phyloP scores from a whole-genome alignment of 2,113 vertebrate genomes.

The Ceyx cyanopectus region DNA sequence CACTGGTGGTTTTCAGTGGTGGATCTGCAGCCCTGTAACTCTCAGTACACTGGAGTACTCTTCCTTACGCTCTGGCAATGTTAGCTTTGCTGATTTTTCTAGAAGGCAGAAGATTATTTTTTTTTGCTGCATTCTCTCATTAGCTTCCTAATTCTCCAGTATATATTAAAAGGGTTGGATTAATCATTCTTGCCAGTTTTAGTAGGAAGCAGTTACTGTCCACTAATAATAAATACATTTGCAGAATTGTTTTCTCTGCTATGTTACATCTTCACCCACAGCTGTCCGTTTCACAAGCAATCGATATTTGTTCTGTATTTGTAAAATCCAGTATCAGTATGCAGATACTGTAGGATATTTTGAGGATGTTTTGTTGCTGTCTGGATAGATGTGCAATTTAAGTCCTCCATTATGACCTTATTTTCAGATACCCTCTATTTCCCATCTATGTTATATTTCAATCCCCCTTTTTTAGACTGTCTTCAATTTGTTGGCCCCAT shows the following conservation, averaged over 20 bases:
- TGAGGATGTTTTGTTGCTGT: slow-evolving; percentile 1
- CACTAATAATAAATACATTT: slow-evolving; percentile 24
- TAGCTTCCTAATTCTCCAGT: neutral
- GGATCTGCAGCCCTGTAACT: neutral
- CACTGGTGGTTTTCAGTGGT: neutral
- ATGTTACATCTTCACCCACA: slow-evolving; percentile 19
- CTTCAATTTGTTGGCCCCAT: slow-evolving; percentile 14
- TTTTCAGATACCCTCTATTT: slow-evolving; percentile 21
- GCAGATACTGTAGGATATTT: neutral
- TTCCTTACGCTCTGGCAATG: neutral
- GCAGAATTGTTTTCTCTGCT: slow-evolving; percentile 7
- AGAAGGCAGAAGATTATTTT: neutral
- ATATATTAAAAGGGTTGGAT: neutral
- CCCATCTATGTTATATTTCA: slow-evolving; percentile 20
- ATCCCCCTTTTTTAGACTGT: neutral
- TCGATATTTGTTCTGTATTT: neutral
- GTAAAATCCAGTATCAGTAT: neutral
- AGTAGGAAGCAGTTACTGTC: slow-evolving; percentile 17
- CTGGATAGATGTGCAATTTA: neutral
- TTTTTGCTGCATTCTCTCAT: neutral
- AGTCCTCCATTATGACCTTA: slow-evolving; percentile 12
- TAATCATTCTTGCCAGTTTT: slow-evolving; percentile 31
- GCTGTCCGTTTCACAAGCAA: slow-evolving; percentile 44
- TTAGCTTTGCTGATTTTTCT: slow-evolving; percentile 33
- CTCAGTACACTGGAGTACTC: neutral